phyloP scores from a whole-genome alignment of 2,888 invertebrate species.

The Drosophila eohydei region DNA sequence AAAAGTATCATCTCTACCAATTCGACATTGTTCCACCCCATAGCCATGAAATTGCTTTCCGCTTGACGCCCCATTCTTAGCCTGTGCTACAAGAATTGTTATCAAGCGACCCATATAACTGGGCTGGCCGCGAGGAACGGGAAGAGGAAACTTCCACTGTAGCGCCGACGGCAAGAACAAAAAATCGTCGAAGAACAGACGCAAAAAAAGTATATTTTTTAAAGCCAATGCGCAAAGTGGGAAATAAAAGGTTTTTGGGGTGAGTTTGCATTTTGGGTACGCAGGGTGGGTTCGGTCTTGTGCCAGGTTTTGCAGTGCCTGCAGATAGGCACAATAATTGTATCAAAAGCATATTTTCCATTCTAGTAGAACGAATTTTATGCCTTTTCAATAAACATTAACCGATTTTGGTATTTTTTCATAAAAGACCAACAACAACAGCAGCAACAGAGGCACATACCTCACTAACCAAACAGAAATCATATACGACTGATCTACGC shows the following conservation, averaged over 20 bases:
- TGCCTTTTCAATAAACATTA: constrained; percentile 86
- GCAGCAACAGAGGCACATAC: constrained; percentile 12
- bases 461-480: constrained; percentile 27
- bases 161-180: constrained; percentile 31
- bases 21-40: constrained; percentile 66
- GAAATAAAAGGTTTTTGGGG: constrained; percentile 38
- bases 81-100: constrained; percentile 53
- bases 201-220: constrained; percentile 49
- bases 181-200: constrained; percentile 39
- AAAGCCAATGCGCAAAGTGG: constrained; percentile 47
- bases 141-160: constrained; percentile 13
- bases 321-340: constrained; percentile 82
- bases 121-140: constrained; percentile 28
- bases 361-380: constrained; percentile 86
- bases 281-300: constrained; percentile 53
- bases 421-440: constrained; percentile 63
- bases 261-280: constrained; percentile 29
- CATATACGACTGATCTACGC: constrained; percentile 31
- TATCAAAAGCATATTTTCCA: constrained; percentile 85
- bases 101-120: constrained; percentile 77
- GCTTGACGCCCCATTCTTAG: constrained; percentile 43
- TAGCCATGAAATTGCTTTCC: constrained; percentile 81
- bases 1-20: constrained; percentile 34
- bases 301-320: constrained; percentile 60
- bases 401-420: constrained; percentile 84